Evolutionary conservation across 1,140 invertebrate genomes (phyloP), one percentile per base, ranked within the genome.

Genomic region (Adelges cooleyi): DNA sequence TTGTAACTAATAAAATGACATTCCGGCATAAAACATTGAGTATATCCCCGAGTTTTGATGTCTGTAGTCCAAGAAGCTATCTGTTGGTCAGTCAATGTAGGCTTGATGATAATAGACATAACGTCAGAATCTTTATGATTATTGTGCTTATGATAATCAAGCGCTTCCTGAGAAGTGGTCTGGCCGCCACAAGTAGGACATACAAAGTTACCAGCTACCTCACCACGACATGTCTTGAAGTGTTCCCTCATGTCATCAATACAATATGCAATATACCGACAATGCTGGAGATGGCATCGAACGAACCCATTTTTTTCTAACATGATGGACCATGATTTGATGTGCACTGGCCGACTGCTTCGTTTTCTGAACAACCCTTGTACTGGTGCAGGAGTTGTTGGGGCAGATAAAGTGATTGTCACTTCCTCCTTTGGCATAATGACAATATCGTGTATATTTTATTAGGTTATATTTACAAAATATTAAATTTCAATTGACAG

Each of bases 291-390:
- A 40, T 67, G 65, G 29, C 71, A 72, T 13, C 62, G 66, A 2
- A 71, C 68, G 49, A 59, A 72, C 3, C 71, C 71, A 68, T 71
- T 66, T 66, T 68, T 71, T 17, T 70, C 68, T 3, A 72, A 46
- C 23, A 67, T 54, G 3, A 71, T 69, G 33, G 54, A 52, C 71
- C 71, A 72, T 25, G 69, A 68, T n/a, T 65, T 44, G 8, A 71
- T 66, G 52, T 71, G 70, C 18, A 70, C 67, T 23, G 69, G 70
- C 33, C 56, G 66, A 36, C 65, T 69, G 4, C 65, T 56, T 48
- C 70, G 66, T 33, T 65, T 65, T 40, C 66, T 66, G 5, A 66
- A 62, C 2, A 62, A 13, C 10, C 56, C 56, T 48, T 62, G 56
- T 15, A 62, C 53, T 18, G 38, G 23, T n/a, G 56, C 29, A n/a